Conservation (phyloP, 2,797 vertebrate genomes). For the Poeciliopsis presidionis region DNA sequence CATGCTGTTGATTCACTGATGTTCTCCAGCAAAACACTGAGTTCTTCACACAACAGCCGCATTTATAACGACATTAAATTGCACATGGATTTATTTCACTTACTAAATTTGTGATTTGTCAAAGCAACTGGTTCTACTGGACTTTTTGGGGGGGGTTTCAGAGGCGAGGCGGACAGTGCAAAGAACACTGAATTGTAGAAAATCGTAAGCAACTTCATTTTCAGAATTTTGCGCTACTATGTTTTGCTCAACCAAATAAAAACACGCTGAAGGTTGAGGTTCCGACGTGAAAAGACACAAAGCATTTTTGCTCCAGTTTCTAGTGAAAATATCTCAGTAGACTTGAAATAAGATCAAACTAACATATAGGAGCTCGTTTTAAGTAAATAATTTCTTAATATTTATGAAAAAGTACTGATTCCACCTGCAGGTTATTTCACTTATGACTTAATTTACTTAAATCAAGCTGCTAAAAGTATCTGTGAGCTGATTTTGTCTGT, state of each 20-base stretch:
- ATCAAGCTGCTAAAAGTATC: too few species aligned
- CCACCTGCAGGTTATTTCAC: too few species aligned
- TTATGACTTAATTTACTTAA: too few species aligned
- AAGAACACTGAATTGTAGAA: neutral
- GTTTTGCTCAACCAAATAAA: neutral
- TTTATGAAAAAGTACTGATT: too few species aligned
- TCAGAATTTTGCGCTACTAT: neutral
- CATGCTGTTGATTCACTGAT: neutral
- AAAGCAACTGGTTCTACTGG: neutral
- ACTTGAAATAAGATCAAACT: too few species aligned
- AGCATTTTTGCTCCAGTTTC: too few species aligned
- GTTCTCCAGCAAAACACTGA: neutral
- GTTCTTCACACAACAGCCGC: neutral
- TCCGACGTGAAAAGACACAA: neutral
- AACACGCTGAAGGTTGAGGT: neutral
- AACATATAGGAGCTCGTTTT: too few species aligned
- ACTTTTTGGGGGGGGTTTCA: neutral
- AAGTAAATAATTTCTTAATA: too few species aligned
- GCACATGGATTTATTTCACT: neutral
- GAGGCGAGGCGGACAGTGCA: neutral
- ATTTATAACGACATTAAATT: neutral
- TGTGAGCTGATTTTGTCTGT: too few species aligned
- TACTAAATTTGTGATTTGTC: neutral
- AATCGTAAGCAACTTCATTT: neutral
- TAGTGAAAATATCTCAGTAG: too few species aligned